phyloP scores from a whole-genome alignment of 1,140 invertebrate species.

The Hycleus phaleratus region DNA sequence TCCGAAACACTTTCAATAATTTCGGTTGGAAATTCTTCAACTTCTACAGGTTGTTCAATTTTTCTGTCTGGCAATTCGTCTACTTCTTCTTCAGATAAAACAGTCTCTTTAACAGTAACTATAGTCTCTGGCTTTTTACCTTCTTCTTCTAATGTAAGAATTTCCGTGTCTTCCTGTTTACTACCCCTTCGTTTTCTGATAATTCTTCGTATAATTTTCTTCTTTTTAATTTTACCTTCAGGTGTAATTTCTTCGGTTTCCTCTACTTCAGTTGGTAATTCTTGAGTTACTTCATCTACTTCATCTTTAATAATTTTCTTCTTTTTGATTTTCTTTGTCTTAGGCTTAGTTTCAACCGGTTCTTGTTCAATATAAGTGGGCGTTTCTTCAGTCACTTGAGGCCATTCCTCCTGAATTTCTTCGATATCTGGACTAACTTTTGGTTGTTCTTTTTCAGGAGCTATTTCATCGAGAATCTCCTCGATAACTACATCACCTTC shows the following conservation, averaged over 20 bases:
- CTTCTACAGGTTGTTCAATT: conserved; percentile 12
- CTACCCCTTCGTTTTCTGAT: conserved; percentile 30
- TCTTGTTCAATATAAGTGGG: conserved; percentile 29
- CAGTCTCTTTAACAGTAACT: conserved; percentile 30
- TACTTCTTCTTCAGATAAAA: conserved; percentile 28
- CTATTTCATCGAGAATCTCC: conserved; percentile 40
- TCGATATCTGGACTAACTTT: conserved; percentile 10
- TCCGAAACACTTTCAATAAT: conserved; percentile 17
- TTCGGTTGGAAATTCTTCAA: conserved; percentile 21
- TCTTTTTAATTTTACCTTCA: conserved; percentile 31
- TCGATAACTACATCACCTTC: conserved; percentile 38
- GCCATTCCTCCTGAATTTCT: conserved; percentile 14
- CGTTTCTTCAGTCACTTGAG: conserved; percentile 20
- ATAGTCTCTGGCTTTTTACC: conserved; percentile 33
- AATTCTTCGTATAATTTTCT: conserved; percentile 29
- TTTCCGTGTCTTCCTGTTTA: conserved; percentile 32
- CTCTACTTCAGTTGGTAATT: conserved; percentile 32
- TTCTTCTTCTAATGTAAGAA: conserved; percentile 35
- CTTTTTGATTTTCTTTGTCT: conserved; percentile 33
- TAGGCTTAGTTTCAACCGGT: conserved; percentile 24
- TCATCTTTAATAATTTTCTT: conserved; percentile 16
- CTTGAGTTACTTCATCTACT: conserved; percentile 23
- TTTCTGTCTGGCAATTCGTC: conserved; percentile 31
- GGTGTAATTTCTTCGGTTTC: conserved; percentile 32
- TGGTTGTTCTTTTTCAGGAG: conserved; percentile 20